Evolutionary conservation across 2,888 invertebrate species (phyloP), one percentile per base, ranked within the genome.

Genomic region (Cataglyphis livida): DNA sequence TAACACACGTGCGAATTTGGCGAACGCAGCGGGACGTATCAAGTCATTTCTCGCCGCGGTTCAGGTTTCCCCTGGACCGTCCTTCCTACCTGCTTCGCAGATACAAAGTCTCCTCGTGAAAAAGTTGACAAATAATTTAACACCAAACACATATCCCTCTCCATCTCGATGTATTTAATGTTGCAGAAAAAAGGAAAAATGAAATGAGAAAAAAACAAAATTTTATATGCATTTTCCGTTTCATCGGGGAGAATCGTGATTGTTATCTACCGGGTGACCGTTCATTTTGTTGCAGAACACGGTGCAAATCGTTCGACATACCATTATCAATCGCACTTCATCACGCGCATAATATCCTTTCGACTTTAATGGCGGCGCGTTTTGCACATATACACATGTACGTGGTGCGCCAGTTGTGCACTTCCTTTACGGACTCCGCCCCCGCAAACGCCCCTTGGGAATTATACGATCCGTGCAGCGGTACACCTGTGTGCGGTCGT

Each of bases 1-100:
- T 89, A 89, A 89, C 89, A 88, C 85, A 88, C 85, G 84, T 82
- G 89, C 65, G 87, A 89, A 89, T 83, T 85, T 85, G 83, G 44
- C 79, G 38, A 74, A 64, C 89, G 32, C 88, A 85, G 87, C 89
- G 88, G 89, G 88, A 51, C n/a, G 65, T 66, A 85, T 81, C 75
- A 81, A 81, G 79, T 87, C 87, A 70, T 73, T 78, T 84, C 85
- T 85, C 81, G 61, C 32, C 54, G 83, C 62, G 81, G 66, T 73
- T 81, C 70, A 75, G 74, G 76, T 76, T 83, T 82, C 81, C 28
- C 35, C 35, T 10, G 65, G 25, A 48, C 25, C 81, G 57, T 61
- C 32, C 79, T n/a, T 57, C 21, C 59, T 75, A 75, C 62, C 62
- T 64, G 62, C 62, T 21, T 54, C 28, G 35, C 18, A n/a, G n/a